Evolutionary conservation across 2,113 vertebrate genomes (phyloP).

Genomic region (Synodontis membranacea): DNA sequence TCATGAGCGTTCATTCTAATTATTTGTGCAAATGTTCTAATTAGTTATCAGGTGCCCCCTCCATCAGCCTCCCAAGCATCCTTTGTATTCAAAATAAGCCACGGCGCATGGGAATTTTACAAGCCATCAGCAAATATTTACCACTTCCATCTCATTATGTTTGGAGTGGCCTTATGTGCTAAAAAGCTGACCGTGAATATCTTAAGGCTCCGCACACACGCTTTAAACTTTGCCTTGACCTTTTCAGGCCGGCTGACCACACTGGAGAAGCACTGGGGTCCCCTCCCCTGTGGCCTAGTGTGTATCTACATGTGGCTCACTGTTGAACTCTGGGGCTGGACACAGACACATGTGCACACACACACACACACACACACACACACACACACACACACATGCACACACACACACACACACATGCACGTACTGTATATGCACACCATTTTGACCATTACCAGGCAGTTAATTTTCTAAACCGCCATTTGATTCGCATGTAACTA

Average conservation of each 20-base stretch:
- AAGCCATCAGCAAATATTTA: constrained; percentile 82
- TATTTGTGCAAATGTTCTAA: constrained; percentile 83
- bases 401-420: constrained; percentile 12
- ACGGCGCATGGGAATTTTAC: constrained; percentile 74
- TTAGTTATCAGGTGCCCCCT: constrained; percentile 75
- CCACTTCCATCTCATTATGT: constrained; percentile 78
- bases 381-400: constrained; percentile 39
- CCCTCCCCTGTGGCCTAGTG: constrained; percentile 42
- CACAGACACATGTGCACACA: constrained; percentile 35
- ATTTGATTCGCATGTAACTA: constrained; percentile 61
- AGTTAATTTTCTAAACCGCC: constrained; percentile 51
- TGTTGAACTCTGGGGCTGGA: constrained; percentile 37
- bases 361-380: constrained; percentile 35
- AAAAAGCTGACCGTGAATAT: constrained; percentile 82
- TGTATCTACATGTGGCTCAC: constrained; percentile 46
- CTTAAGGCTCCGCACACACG: constrained; percentile 71
- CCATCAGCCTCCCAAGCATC: constrained; percentile 73
- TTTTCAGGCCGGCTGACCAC: constrained; percentile 61
- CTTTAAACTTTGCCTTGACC: constrained; percentile 78
- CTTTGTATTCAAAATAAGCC: constrained; percentile 81
- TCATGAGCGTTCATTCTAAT: constrained; percentile 80
- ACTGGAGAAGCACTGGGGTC: constrained; percentile 41
- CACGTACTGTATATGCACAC: constrained; percentile 35
- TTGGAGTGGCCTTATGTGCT: constrained; percentile 61
- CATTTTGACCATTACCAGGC: constrained; percentile 45